phyloP scores from a whole-genome alignment of 2,797 vertebrate genomes.

The Myripristis jacobus region DNA sequence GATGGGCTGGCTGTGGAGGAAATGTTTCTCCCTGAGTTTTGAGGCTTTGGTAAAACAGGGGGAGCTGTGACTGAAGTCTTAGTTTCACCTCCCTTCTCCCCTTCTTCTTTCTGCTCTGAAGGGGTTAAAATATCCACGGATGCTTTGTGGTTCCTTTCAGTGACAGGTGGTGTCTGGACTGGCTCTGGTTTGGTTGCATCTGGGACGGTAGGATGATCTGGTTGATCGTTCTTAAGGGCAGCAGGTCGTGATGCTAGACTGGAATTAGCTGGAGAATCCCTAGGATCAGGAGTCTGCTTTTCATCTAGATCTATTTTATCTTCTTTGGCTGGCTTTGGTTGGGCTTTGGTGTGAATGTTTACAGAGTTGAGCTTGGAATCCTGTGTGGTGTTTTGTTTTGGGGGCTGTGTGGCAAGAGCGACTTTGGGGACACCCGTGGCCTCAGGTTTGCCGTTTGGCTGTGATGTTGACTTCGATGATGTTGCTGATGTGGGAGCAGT shows the following conservation, averaged over 20 bases:
- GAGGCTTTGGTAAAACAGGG: constrained; percentile 11
- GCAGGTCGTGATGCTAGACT: constrained; percentile 23
- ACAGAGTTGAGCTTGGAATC: constrained; percentile 44
- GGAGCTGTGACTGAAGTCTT: not conserved
- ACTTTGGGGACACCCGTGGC: constrained; percentile 15
- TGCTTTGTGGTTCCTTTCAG: constrained; percentile 44
- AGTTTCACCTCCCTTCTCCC: constrained; percentile 28
- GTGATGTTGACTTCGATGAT: constrained; percentile 17
- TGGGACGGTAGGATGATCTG: not conserved
- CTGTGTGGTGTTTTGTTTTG: constrained; percentile 20
- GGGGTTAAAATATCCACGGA: constrained; percentile 8
- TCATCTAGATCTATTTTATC: constrained; percentile 17
- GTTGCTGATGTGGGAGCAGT: not conserved
- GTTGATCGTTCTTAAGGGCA: constrained; percentile 11
- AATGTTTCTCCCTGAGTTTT: constrained; percentile 26
- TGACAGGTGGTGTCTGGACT: constrained; percentile 34
- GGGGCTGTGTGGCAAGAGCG: not conserved
- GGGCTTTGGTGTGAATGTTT: constrained; percentile 23
- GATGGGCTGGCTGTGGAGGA: constrained; percentile 16
- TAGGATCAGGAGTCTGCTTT: constrained; percentile 21
- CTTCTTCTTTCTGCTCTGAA: constrained; percentile 25
- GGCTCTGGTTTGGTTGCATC: constrained; percentile 28
- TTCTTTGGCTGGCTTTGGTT: constrained; percentile 35
- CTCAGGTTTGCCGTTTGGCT: constrained; percentile 23
- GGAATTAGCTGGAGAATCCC: constrained; percentile 23